Evolutionary conservation across 2,888 invertebrate genomes (phyloP).

Genomic region (Amiota minor): DNA sequence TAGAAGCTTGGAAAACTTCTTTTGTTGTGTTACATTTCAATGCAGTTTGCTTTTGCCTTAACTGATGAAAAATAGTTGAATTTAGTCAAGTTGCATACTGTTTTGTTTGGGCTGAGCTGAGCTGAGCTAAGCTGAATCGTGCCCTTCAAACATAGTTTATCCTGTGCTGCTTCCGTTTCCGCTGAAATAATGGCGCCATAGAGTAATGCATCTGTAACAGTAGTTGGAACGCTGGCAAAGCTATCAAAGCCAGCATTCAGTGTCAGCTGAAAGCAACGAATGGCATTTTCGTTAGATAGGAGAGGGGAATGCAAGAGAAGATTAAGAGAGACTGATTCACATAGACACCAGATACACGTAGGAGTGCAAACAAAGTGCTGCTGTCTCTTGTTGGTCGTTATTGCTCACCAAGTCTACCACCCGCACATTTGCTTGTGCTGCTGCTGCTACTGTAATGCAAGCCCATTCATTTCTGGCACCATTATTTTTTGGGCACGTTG

Average conservation of each 20-base stretch:
- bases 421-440: conserved; percentile 10
- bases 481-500: conserved; percentile 40
- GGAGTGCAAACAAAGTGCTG: conserved; percentile 8
- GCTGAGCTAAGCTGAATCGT: conserved; percentile 15
- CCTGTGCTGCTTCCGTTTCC: conserved; percentile 33
- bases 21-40: background rate
- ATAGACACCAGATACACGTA: background rate
- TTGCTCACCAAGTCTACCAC: background rate
- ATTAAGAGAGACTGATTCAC: no score
- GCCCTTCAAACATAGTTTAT: conserved; percentile 30
- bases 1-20: no score
- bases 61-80: background rate
- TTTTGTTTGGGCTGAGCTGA: conserved; percentile 9
- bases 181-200: conserved; percentile 29
- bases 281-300: background rate
- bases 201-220: no score
- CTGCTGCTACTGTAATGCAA: background rate
- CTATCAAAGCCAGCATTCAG: conserved; percentile 9
- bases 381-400: conserved; percentile 22
- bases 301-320: no score
- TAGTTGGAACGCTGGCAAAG: no score
- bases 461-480: conserved; percentile 34
- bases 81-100: background rate
- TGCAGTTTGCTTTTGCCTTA: background rate
- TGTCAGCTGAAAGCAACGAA: conserved; percentile 38